phyloP scores from a whole-genome alignment of 2,888 invertebrate genomes.

The Panzeria rudis region DNA sequence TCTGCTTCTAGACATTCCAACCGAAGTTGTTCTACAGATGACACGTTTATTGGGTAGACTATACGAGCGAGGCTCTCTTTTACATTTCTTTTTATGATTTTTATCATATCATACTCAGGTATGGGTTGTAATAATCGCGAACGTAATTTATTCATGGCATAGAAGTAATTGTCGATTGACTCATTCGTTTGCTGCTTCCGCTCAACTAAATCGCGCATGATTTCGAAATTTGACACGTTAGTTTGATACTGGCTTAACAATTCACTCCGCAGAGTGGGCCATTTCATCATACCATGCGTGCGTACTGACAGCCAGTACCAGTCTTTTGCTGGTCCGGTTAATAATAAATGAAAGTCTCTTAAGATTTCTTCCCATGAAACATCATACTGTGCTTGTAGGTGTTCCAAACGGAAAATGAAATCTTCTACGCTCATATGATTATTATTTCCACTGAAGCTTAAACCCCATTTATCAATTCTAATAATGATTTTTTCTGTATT shows the following conservation, averaged over 20 bases:
- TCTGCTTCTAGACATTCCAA: conserved; percentile 8
- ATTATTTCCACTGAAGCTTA: neutral
- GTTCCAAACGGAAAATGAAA: conserved; percentile 7
- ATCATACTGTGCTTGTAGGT: conserved; percentile 12
- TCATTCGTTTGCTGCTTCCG: conserved; percentile 16
- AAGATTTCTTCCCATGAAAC: conserved; percentile 12
- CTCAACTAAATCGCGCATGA: conserved; percentile 17
- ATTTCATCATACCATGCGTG: neutral
- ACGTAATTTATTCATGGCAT: neutral
- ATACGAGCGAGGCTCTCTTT: neutral
- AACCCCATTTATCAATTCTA: neutral
- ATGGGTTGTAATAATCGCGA: neutral
- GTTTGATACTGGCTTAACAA: conserved; percentile 1
- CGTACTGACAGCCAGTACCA: neutral
- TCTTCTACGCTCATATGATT: neutral
- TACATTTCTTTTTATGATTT: conserved; percentile 3
- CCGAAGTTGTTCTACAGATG: neutral
- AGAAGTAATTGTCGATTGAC: conserved; percentile 3
- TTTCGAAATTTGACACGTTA: neutral
- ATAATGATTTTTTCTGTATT: neutral
- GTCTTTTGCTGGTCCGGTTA: neutral
- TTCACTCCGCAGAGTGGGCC: neutral
- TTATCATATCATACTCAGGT: neutral
- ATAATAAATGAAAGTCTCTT: conserved; percentile 15
- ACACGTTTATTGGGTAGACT: conserved; percentile 3